Base-by-base conservation (phyloP, 1,140 invertebrate genomes). In the Drosophila rufa region DNA sequence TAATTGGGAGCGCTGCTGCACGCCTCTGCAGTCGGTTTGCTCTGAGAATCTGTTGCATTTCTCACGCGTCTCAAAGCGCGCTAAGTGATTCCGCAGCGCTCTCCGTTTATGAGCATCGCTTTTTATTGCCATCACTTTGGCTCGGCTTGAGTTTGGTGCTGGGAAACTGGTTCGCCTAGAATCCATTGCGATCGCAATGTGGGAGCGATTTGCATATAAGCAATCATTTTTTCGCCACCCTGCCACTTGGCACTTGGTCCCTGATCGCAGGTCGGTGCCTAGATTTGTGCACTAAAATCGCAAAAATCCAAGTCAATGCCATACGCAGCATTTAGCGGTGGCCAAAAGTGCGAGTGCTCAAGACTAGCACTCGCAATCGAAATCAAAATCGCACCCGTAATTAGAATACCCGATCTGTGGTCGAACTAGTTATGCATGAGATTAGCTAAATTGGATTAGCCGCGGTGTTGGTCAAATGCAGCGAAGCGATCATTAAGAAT, bases 1-100 rank as follows among this genome's bases (percentile, higher is more conserved):
- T 78, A 78, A 78, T 78, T 78, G 75, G 75, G 75, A 78, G 75
- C 75, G 75, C 65, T 77, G 53, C 40, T 22, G 57, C 58, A 76
- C 75, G 75, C 75, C 75, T 78, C 70, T 74, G 70, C 70, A 73
- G 11, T 60, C 43, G 33, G 19, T 19, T 40, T 45, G 22, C 50
- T 33, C 25, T 11, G 62, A 74, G 68, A 73, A 74, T 73, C 45
- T 43, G 27, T 48, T 57, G 66, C 68, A 68, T 74, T 68, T 75
- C 74, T 77, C 74, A 68, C 74, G 59, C 75, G 74, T 40, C 57
- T 78, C 38, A 51, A 73, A 73, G 25, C 46, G 67, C 67, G 69
- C 69, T 73, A 73, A 73, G 67, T 71, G 46, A 47, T 73, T 71
- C 66, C 57, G 67, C 46, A 11, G 15, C 36, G 70, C 40, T 67